Percentiles rank a stretch among this genome's conserved stretches.
phyloP scores from a whole-genome alignment of 2,797 vertebrate genomes.

The Mastacembelus armatus region DNA sequence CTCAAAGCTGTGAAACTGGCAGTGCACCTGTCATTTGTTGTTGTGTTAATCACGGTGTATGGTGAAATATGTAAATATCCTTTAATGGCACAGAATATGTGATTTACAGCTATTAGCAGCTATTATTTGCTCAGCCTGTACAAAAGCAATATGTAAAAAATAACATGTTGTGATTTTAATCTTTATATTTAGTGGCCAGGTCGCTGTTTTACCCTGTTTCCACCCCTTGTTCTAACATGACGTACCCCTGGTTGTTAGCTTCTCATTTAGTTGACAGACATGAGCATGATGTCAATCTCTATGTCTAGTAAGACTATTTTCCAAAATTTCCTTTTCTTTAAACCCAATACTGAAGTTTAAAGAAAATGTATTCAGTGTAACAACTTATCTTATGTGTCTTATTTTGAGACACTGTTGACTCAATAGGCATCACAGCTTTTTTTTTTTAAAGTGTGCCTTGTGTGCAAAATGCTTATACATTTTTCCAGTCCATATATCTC shows the following conservation, averaged over 20 bases:
- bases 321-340: no score
- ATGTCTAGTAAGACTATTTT: no score
- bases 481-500: no score
- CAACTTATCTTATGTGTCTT: no score
- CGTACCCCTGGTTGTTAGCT: not conserved
- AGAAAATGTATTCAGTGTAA: no score
- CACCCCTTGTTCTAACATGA: not conserved
- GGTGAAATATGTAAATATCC: no score
- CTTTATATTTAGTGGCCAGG: not conserved
- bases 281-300: no score
- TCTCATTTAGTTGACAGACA: accelerated
- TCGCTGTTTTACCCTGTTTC: not conserved
- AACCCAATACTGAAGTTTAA: no score
- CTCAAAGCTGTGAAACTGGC: constrained; percentile 64
- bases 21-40: constrained; percentile 57
- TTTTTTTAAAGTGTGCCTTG: not conserved
- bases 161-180: no score
- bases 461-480: not conserved
- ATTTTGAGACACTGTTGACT: not conserved
- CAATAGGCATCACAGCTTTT: not conserved
- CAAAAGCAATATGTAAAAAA: no score
- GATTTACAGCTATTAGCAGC: no score
- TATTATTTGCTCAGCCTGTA: not conserved
- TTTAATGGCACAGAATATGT: no score
- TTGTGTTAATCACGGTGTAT: constrained; percentile 74